Base-by-base conservation (phyloP, 2,113 vertebrate species). In the Eptesicus fuscus region DNA sequence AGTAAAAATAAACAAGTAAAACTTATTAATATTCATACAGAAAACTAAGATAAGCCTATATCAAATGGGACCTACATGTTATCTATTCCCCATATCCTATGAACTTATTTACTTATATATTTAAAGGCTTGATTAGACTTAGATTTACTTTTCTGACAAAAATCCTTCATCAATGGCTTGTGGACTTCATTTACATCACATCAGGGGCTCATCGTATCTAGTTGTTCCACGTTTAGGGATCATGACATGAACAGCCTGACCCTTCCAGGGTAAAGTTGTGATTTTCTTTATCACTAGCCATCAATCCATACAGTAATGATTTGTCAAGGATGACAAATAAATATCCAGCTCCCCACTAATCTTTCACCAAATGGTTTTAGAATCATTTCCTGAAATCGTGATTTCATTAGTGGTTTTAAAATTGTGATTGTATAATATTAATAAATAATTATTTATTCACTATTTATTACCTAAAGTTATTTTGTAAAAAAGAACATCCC, bases 321-420 rank as follows among this genome's bases (percentile, higher is more conserved):
- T 49, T 35, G 30, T 32, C 32, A 49, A n/a, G n/a, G n/a, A n/a
- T n/a, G n/a, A n/a, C 20, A 88, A 84, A 85, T 53, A 77, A 84
- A 85, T 61, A 77, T 4, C 22, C 10, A 80, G 22, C 11, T 93
- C 3, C 35, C 32, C n/a, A 37, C 51, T 18, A 73, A 23, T 4
- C 69, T 87, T 92, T 92, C n/a, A 74, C 76, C 35, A 80, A 91
- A 79, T 59, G 47, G 35, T 63, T 92, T 92, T 87, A 84, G 23
- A 80, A 73, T 80, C 7, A 59, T 88, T 88, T 90, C 40, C 63
- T 84, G 49, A 90, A 88, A 71, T 30, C 10, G 56, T 78, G 69
- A 67, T 67, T 67, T 91, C 74, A n/a, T 94, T 53, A 69, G 30
- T 9, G 18, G 17, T 73, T 69, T 1, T 70, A 35, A 96, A 76